Conservation (phyloP, 2,113 vertebrate genomes). For the Antennarius striatus region DNA sequence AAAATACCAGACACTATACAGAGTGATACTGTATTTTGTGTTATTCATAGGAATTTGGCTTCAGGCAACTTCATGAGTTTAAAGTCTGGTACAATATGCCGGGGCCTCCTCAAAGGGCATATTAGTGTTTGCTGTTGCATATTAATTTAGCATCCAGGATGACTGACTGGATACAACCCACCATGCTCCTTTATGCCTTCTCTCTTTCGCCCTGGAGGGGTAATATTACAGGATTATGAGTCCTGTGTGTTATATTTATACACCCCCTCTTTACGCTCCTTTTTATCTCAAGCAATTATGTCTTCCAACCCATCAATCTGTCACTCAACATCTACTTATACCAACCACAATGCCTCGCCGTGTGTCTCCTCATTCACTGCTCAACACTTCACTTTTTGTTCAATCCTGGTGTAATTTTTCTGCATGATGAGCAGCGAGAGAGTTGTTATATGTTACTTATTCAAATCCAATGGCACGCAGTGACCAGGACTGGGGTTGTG, state of each 20-base stretch:
- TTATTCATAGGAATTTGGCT: conserved; percentile 61
- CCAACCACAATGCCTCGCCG: conserved; percentile 19
- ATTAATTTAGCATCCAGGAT: conserved; percentile 73
- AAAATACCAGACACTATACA: conserved; percentile 36
- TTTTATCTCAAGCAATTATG: conserved; percentile 66
- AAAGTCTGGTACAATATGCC: conserved; percentile 54
- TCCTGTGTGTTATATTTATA: conserved; percentile 64
- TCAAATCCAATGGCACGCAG: no score
- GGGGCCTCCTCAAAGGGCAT: conserved; percentile 69
- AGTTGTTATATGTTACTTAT: no score
- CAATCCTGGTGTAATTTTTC: conserved; percentile 28
- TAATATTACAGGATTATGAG: conserved; percentile 66
- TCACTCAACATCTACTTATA: conserved; percentile 59
- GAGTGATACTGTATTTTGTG: conserved; percentile 53
- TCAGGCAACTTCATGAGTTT: conserved; percentile 43
- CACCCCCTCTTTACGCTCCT: conserved; percentile 36
- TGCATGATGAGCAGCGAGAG: neutral
- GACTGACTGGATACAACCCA: conserved; percentile 64
- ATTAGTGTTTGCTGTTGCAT: conserved; percentile 77
- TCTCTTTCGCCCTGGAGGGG: conserved; percentile 51
- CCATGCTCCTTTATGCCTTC: conserved; percentile 55
- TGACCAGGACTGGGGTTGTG: no score
- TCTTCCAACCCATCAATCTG: conserved; percentile 66
- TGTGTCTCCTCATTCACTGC: conserved; percentile 31
- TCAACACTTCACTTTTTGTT: conserved; percentile 50